Evolutionary conservation across 2,888 invertebrate species (phyloP).

Genomic region (Apotomis capreana): DNA sequence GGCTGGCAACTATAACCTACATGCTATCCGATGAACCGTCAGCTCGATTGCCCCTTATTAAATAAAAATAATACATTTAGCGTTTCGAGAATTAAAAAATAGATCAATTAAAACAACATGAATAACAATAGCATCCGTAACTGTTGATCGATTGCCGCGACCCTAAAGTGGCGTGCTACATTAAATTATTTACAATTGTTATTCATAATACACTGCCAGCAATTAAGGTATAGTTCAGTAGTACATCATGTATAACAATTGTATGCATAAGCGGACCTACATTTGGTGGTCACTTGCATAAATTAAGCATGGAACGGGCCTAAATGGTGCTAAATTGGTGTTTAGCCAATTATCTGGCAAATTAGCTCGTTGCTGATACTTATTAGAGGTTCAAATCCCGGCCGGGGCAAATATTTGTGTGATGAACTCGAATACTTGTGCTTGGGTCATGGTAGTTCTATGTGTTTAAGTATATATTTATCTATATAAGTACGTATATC

Average conservation of each 20-base stretch:
- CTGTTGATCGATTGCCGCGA: neutral
- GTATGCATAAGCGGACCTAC: neutral
- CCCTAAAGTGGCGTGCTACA: constrained; percentile 1
- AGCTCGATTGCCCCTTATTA: no score
- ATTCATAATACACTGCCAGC: neutral
- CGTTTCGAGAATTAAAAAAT: neutral
- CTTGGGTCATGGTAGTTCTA: no score
- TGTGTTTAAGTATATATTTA: no score
- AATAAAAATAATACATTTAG: no score
- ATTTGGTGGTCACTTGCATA: neutral
- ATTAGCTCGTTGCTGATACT: no score
- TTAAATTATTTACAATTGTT: neutral
- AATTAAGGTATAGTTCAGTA: constrained; percentile 1
- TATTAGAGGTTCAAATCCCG: no score
- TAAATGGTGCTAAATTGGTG: neutral
- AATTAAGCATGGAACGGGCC: neutral
- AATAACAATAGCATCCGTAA: constrained; percentile 19
- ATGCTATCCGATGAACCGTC: no score
- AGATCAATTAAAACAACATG: constrained; percentile 4
- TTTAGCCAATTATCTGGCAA: no score
- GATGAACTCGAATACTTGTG: no score
- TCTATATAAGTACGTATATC: no score
- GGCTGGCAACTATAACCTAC: no score
- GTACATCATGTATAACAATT: neutral
- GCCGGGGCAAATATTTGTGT: no score